These are phyloP conservation scores for Ericerus pela DNA, from an alignment of 1,140 invertebrate genomes.

Conservation along the genomic window DNA sequence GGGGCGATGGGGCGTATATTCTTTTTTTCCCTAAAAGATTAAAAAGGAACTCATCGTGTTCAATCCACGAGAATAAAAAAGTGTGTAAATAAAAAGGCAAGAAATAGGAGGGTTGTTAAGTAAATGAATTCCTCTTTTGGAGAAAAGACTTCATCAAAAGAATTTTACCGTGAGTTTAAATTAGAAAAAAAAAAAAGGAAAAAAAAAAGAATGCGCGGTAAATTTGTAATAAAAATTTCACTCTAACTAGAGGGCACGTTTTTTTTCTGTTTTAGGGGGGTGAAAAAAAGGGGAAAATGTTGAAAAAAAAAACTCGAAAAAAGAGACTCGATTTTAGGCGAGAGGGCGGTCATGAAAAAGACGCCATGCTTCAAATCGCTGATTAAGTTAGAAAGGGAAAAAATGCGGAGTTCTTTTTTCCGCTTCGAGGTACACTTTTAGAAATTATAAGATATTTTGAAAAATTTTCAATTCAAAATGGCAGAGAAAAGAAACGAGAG, in stretches of 20 bases:
- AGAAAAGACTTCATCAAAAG: slow-evolving; percentile 3
- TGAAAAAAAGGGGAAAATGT: not conserved
- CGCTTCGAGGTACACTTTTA: no score
- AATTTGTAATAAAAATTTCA: slow-evolving; percentile 8
- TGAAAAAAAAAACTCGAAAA: not conserved
- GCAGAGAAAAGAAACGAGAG: not conserved
- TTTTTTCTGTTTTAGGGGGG: not conserved
- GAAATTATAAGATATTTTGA: not conserved
- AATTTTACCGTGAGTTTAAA: not conserved
- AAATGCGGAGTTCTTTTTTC: no score
- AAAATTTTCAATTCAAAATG: not conserved
- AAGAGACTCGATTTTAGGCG: not conserved
- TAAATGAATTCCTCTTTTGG: not conserved
- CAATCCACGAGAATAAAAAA: no score
- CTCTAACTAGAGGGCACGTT: not conserved
- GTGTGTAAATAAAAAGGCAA: not conserved
- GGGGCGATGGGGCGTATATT: no score
- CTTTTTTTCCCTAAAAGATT: no score
- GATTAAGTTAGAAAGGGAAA: not conserved
- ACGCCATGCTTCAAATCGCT: not conserved
- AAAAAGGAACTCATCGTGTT: no score
- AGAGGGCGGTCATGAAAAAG: not conserved
- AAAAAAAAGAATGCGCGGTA: not conserved
- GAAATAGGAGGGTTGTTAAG: not conserved
- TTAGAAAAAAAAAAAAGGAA: not conserved